Evolutionary conservation across 2,888 invertebrate species (phyloP).

Genomic region (Thereva unica): DNA sequence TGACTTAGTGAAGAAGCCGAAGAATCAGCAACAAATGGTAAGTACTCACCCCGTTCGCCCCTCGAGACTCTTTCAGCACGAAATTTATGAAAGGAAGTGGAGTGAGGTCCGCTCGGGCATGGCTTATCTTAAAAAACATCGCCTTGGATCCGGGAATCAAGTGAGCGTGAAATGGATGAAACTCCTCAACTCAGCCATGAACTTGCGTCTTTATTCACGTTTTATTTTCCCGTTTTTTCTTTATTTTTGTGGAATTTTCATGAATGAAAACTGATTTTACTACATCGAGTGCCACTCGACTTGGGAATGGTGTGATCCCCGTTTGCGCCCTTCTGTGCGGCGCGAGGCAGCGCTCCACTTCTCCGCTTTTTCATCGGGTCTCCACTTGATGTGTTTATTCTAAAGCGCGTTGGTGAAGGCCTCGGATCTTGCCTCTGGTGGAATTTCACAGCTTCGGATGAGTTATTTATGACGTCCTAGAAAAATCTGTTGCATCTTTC

Average conservation of each 20-base stretch:
- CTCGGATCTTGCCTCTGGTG: constrained; percentile 1
- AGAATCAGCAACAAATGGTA: constrained; percentile 91
- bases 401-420: neutral
- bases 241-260: constrained; percentile 17
- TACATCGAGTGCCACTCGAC: constrained; percentile 7
- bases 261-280: constrained; percentile 30
- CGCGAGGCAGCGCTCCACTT: too few relatives aligned
- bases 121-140: too few relatives aligned
- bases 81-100: neutral
- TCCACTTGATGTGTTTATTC: neutral
- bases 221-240: neutral
- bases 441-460: constrained; percentile 16
- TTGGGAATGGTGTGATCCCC: neutral
- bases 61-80: too few relatives aligned
- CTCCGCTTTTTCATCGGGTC: neutral
- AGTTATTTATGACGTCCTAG: constrained; percentile 28
- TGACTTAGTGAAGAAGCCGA: constrained; percentile 80
- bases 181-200: constrained; percentile 13
- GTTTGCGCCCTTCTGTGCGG: neutral
- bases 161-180: neutral
- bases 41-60: constrained; percentile 55
- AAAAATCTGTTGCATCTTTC: neutral
- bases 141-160: too few relatives aligned
- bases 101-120: neutral
- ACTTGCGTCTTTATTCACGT: constrained; percentile 23